Percentiles rank a stretch among this genome's conserved stretches.
Evolutionary conservation across 2,797 vertebrate species (phyloP).

Genomic region (Myotis pilosus): DNA sequence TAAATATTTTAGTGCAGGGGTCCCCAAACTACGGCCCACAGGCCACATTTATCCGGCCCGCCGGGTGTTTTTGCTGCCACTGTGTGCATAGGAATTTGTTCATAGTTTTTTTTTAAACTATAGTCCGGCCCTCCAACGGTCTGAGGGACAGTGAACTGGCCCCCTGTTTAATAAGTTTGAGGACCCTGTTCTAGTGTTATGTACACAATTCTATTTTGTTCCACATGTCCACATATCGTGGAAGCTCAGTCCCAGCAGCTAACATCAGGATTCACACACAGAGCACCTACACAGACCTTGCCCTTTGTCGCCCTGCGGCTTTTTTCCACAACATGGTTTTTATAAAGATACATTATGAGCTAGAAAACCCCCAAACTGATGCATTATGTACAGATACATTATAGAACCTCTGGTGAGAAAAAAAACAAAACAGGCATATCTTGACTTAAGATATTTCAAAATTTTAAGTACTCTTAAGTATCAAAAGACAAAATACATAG

Average conservation of each 20-base stretch:
- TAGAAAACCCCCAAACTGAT: background rate
- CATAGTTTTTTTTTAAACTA: no score
- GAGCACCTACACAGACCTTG: background rate
- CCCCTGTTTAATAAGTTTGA: no score
- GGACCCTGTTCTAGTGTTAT: background rate
- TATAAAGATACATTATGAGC: background rate
- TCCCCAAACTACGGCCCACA: no score
- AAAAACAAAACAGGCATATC: background rate
- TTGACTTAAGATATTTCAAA: conserved; percentile 25
- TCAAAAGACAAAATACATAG: conserved; percentile 41
- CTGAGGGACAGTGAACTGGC: no score
- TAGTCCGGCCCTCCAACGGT: no score
- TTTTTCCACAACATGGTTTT: background rate
- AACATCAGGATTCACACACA: background rate
- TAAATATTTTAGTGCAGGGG: background rate
- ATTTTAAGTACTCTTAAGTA: conserved; percentile 53
- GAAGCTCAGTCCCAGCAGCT: background rate
- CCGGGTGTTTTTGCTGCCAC: no score
- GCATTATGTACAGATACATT: background rate
- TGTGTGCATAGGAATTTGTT: no score
- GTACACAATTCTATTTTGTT: background rate
- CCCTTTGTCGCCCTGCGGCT: background rate
- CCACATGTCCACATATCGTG: background rate
- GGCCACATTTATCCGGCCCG: no score
- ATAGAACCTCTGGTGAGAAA: background rate